A percentile compares a stretch with the other conserved stretches of the same genome.
These are phyloP conservation scores for Cephalotes varians DNA, from an alignment of 2,888 invertebrate species.

Conservation along the genomic window DNA sequence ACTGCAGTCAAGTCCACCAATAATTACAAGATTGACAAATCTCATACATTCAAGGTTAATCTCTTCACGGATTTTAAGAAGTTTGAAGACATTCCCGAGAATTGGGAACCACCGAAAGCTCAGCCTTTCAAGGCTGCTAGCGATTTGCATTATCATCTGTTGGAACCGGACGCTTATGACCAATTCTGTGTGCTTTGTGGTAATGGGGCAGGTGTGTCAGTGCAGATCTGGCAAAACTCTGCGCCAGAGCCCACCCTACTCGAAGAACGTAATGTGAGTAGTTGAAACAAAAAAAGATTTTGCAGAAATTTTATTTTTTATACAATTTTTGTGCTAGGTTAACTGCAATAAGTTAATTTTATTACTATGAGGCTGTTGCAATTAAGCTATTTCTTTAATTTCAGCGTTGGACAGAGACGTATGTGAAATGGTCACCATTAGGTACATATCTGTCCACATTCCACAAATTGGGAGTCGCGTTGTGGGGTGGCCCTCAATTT, in stretches of 20 bases:
- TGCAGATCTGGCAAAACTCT: slow-evolving; percentile 96
- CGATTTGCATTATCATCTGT: slow-evolving; percentile 96
- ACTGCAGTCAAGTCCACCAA: slow-evolving; percentile 96
- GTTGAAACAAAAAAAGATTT: background rate
- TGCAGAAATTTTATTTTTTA: background rate
- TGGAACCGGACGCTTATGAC: slow-evolving; percentile 98
- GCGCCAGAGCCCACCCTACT: slow-evolving; percentile 93
- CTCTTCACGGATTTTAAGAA: slow-evolving; percentile 98
- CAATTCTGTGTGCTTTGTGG: slow-evolving; percentile 97
- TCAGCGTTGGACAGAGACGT: slow-evolving; percentile 98
- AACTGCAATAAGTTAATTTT: too few relatives aligned
- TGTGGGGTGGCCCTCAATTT: slow-evolving; percentile 99
- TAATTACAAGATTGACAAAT: slow-evolving; percentile 98
- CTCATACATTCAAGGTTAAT: slow-evolving; percentile 97
- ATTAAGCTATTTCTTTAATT: slow-evolving; percentile 24
- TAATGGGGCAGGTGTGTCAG: slow-evolving; percentile 91
- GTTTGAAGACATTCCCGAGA: slow-evolving; percentile 95
- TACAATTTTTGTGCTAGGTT: too few relatives aligned
- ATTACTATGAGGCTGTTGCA: background rate
- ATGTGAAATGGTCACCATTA: slow-evolving; percentile 98
- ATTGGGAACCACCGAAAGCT: slow-evolving; percentile 96
- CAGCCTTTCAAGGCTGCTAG: slow-evolving; percentile 96
- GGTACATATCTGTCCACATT: slow-evolving; percentile 99
- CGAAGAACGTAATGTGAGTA: slow-evolving; percentile 92
- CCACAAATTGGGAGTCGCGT: slow-evolving; percentile 97